Evolutionary conservation across 2,888 invertebrate species (phyloP), one percentile per base, ranked within the genome.

Genomic region (Esperia sulphurella): DNA sequence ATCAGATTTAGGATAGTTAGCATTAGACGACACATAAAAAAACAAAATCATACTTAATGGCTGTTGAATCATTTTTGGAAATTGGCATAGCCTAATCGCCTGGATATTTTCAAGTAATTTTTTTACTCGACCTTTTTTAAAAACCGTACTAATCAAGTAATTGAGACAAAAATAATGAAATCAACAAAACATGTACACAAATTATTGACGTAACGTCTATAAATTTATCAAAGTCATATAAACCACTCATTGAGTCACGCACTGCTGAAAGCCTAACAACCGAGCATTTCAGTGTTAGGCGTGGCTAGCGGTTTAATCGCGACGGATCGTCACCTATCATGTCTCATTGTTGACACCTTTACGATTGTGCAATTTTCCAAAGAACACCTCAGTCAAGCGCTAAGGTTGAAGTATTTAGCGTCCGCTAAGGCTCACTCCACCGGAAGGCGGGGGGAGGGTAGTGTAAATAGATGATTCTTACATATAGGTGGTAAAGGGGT

Each of bases 341-440:
- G 68, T 76, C 70, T 79, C 66, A 77, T 83, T 79, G 79, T 85
- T 86, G 84, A 83, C 86, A 86, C 78, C 76, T 82, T 64, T 63
- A 58, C 72, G 70, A 77, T 89, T 89, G 82, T 84, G 88, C 82
- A 89, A 88, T 86, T 84, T 83, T 80, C 65, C 72, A 74, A 83
- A 81, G 83, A 86, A 84, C 75, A 83, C 75, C 80, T 80, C 82
- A 75, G 78, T 73, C 77, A 78, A 76, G 72, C 74, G 85, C 70
- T 88, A 89, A 89, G 89, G 88, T 85, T 89, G 87, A 88, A 88
- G 77, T 81, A 82, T 83, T 89, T 89, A 89, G 89, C 89, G 77
- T 72, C 67, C 71, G 73, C 75, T 79, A 78, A 83, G 79, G 79
- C 74, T 75, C 64, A 57, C 52, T 70, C 71, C 76, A 73, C 74